A percentile compares a stretch with the other conserved stretches of the same genome.
Evolutionary conservation across 2,113 vertebrate species (phyloP).

Genomic region (rat (Rattus norvegicus)): DNA sequence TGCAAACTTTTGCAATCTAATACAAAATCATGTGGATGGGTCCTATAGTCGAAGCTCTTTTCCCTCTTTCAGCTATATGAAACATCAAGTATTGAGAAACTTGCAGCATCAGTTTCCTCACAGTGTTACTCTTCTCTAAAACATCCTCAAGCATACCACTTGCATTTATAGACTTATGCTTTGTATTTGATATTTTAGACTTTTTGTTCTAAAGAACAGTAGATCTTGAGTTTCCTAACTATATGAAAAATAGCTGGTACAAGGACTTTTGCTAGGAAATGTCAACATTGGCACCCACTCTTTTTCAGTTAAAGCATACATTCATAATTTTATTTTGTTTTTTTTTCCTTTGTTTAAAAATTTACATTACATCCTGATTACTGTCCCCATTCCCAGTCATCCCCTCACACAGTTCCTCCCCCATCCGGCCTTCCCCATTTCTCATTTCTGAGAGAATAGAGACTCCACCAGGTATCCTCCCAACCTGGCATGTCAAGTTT

Average conservation of each 20-base stretch:
- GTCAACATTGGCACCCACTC: background rate
- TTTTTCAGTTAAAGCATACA: background rate
- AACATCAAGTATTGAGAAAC: background rate
- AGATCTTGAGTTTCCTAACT: background rate
- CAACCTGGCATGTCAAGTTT: too few species aligned
- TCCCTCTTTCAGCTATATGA: background rate
- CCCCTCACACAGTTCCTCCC: too few species aligned
- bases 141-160: background rate
- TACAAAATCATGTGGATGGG: background rate
- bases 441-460: too few species aligned
- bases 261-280: background rate
- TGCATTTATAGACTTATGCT: slow-evolving; percentile 24
- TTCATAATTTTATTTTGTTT: background rate
- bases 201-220: background rate
- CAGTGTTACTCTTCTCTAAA: background rate
- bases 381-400: too few species aligned
- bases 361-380: too few species aligned
- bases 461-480: too few species aligned
- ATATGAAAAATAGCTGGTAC: background rate
- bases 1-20: background rate
- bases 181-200: background rate
- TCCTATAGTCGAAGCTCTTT: background rate
- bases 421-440: too few species aligned
- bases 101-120: slow-evolving; percentile 27
- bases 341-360: too few species aligned